These are phyloP conservation scores for Neoaliturus tenellus DNA, from an alignment of 2,888 invertebrate species.

Conservation along the genomic window DNA sequence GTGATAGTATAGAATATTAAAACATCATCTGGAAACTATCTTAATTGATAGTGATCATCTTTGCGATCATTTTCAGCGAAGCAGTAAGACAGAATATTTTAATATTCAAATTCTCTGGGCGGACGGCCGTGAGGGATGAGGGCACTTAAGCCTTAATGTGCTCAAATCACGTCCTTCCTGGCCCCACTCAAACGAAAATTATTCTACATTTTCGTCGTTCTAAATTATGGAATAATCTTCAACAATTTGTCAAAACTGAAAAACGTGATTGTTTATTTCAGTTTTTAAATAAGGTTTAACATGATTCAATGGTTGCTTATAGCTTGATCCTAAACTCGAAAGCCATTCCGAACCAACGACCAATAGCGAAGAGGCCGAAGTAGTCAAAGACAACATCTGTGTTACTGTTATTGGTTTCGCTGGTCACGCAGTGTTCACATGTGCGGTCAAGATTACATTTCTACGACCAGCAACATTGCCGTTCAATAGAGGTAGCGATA, in stretches of 20 bases:
- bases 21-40: too few species aligned
- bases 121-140: constrained; percentile 14
- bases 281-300: too few species aligned
- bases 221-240: neutral
- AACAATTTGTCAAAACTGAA: too few species aligned
- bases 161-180: constrained; percentile 24
- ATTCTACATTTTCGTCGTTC: neutral
- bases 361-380: neutral
- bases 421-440: constrained; percentile 12
- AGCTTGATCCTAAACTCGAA: too few species aligned
- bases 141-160: constrained; percentile 33
- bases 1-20: too few species aligned
- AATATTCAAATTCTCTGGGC: constrained; percentile 2
- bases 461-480: neutral
- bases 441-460: neutral
- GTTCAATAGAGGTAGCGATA: too few species aligned
- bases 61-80: neutral
- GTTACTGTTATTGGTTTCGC: constrained; percentile 16
- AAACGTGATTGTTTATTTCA: too few species aligned
- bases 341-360: too few species aligned
- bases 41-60: too few species aligned
- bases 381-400: neutral
- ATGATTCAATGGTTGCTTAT: too few species aligned
- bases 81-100: constrained; percentile 3
- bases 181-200: constrained; percentile 16